Evolutionary conservation across 1,140 invertebrate genomes (phyloP), one percentile per base, ranked within the genome.

Genomic region (Pseudobourletiella spinata): DNA sequence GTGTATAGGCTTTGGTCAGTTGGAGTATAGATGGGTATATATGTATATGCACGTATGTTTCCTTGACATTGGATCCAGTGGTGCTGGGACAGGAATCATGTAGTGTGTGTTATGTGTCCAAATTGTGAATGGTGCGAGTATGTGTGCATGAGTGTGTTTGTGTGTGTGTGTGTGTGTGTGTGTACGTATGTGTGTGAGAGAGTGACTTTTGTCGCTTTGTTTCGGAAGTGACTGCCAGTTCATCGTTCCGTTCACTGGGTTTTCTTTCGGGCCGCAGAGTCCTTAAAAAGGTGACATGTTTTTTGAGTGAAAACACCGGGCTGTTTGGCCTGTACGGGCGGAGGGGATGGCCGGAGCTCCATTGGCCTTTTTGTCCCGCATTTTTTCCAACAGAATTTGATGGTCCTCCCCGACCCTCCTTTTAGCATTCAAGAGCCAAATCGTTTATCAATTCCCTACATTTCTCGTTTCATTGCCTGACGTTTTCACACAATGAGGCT

Each of bases 231-330:
- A 66, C 60, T 66, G 35, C 16, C 58, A 67, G 65, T 67, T 67
- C 65, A 67, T 67, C 65, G 65, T 67, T 67, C 65, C 65, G 65
- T 64, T 64, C 43, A 67, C 51, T 67, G 65, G 32, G 56, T 59
- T 62, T 62, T 59, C 61, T 60, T 67, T 59, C 50, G 39, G 54
- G 57, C 18, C 56, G n/a, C n/a, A n/a, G n/a, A 29, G 32, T 63
- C 56, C 39, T 61, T 59, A 63, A 61, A 67, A 64, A 64, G 61
- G 65, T 64, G 65, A 67, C 57, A 67, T 18, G 51, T 55, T 64
- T 64, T 59, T 60, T 61, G 55, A 35, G 50, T 55, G 48, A 39
- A 66, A 66, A 66, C 64, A 62, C 59, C 59, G 55, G 64, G 64
- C 64, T 59, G 28, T 50, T 6, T n/a, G n/a, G n/a, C n/a, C n/a